Percentiles rank a stretch among this genome's conserved stretches.
Evolutionary conservation across 2,888 invertebrate species (phyloP).

Genomic region (Pyralis farinalis): DNA sequence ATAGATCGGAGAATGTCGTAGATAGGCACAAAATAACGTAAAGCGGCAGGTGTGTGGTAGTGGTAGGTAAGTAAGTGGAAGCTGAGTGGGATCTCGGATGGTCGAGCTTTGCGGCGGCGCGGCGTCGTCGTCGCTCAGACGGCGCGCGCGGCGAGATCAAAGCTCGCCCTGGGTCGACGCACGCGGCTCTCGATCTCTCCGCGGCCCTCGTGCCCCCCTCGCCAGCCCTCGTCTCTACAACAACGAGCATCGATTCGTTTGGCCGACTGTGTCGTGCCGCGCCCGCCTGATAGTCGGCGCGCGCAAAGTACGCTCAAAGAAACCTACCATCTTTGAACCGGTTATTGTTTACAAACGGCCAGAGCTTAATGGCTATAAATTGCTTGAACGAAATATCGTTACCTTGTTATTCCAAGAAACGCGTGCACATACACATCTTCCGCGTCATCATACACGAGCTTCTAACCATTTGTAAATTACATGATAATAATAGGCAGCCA

Average conservation of each 20-base stretch:
- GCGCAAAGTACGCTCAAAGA: slow-evolving; percentile 63
- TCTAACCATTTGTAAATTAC: too few species aligned
- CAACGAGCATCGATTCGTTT: slow-evolving; percentile 48
- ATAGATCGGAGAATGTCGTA: too few species aligned
- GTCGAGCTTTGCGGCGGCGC: background rate
- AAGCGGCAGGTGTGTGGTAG: slow-evolving; percentile 13
- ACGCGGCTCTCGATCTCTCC: slow-evolving; percentile 57
- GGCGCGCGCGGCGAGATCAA: slow-evolving; percentile 53
- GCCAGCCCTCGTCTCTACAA: slow-evolving; percentile 34
- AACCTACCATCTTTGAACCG: slow-evolving; percentile 59
- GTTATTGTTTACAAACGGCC: slow-evolving; percentile 69
- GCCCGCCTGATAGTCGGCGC: slow-evolving; percentile 39
- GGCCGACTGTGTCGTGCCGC: slow-evolving; percentile 31
- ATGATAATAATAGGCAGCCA: background rate
- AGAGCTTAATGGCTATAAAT: slow-evolving; percentile 58
- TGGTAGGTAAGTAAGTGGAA: slow-evolving; percentile 17
- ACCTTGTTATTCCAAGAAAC: slow-evolving; percentile 44
- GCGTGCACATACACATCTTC: slow-evolving; percentile 26
- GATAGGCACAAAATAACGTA: background rate
- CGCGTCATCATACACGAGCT: slow-evolving; percentile 33
- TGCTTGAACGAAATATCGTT: slow-evolving; percentile 48
- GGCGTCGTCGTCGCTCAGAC: slow-evolving; percentile 36
- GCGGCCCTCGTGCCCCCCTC: slow-evolving; percentile 31
- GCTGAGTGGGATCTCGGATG: slow-evolving; percentile 31
- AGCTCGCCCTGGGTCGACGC: slow-evolving; percentile 71